Base-by-base conservation (phyloP, 2,888 invertebrate genomes). In the Spatulosminthurus flaviceps region DNA sequence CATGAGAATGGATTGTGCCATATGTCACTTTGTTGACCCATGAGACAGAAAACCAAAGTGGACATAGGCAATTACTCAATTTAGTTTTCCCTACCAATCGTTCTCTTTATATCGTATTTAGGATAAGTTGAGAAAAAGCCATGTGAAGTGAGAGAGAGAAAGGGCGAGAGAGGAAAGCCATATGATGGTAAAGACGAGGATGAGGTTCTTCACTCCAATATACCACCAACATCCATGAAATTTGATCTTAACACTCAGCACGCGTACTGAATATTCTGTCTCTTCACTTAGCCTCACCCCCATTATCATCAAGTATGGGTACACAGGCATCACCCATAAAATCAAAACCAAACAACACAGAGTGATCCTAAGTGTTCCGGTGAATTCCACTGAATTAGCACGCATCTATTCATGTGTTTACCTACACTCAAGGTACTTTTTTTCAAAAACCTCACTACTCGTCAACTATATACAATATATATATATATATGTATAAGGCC, bases 61-160 rank as follows among this genome's bases (percentile, higher is more conserved):
- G 78, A 78, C 78, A 78, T 72, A 72, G 21, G 72, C 78, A 78
- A 78, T 78, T 78, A 78, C 66, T 78, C 73, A 24, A 78, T 72
- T 78, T 29, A 73, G n/a, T 26, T 73, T 60, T 73, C 19, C 60
- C 28, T n/a, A 19, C 51, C 51, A 51, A 51, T 51, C 16, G 51
- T 1, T 51, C 51, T n/a, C 51, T 51, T 19, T 51, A 51, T 51
- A 51, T 9, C 34, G 34, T 34, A 34, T 34, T 7, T 9, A 34
- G 34, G 5, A 11, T 51, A 51, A 51, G 51, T 19, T 51, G 9
- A 51, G 51, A n/a, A 51, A 51, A n/a, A 51, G 51, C 51, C 51
- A 51, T 51, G 51, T 51, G 51, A 51, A 60, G 60, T 9, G 60
- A 21, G 60, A 60, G 60, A 60, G 60, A 64, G 26, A 64, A 24